Percentiles rank a stretch among this genome's conserved stretches.
Conservation (phyloP, 2,113 vertebrate species). For the Larimichthys polyactis region DNA sequence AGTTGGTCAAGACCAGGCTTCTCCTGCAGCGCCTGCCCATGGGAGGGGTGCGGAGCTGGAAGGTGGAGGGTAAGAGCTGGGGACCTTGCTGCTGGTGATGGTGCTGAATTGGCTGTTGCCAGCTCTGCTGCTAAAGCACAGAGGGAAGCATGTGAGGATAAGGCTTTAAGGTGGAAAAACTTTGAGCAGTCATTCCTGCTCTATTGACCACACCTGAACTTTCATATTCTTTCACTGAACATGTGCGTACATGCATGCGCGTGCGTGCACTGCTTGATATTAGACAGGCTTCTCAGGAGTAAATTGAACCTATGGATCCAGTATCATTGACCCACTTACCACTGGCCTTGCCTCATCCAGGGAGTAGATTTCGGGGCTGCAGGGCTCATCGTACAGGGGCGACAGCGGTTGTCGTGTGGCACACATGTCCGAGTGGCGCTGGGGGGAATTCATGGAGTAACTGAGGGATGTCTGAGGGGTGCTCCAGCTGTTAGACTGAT, state of each 20-base stretch:
- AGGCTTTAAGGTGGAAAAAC: background rate
- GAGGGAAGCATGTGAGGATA: background rate
- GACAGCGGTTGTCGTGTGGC: conserved; percentile 82
- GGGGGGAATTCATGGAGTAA: conserved; percentile 68
- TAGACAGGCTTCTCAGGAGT: conserved; percentile 51
- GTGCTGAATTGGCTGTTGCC: conserved; percentile 61
- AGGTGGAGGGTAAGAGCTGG: conserved; percentile 70
- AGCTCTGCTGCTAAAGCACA: conserved; percentile 64
- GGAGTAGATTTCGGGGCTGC: conserved; percentile 81
- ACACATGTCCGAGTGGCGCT: conserved; percentile 84
- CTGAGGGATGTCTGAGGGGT: conserved; percentile 76
- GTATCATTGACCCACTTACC: conserved; percentile 83
- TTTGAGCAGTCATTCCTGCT: background rate
- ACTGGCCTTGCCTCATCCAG: conserved; percentile 67
- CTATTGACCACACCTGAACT: background rate
- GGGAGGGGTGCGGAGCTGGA: conserved; percentile 83
- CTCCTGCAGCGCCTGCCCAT: conserved; percentile 73
- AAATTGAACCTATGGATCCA: conserved; percentile 72
- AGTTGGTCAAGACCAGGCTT: conserved; percentile 65
- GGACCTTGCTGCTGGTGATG: conserved; percentile 41
- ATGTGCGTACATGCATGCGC: background rate
- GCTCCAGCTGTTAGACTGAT: conserved; percentile 86
- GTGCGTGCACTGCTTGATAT: conserved; percentile 45
- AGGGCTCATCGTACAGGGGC: conserved; percentile 87
- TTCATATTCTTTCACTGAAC: background rate